Evolutionary conservation across 2,113 vertebrate species (phyloP), one percentile per base, ranked within the genome.

Genomic region (Antennarius striatus): DNA sequence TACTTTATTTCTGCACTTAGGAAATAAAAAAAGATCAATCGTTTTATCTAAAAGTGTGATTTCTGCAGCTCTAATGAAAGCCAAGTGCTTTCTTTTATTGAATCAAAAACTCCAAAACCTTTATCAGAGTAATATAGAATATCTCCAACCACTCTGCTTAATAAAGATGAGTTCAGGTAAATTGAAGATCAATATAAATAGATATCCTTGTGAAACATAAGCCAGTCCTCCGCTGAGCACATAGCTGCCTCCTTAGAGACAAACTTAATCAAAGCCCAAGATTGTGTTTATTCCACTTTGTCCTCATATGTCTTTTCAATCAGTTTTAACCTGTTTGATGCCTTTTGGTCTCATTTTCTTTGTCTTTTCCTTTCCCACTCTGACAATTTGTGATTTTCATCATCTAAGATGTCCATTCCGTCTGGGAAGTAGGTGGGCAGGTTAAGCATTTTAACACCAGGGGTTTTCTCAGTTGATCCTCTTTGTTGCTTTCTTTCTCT

Each of bases 401-500:
- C 61, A 80, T 32, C 61, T 40, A 46, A 66, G 29, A 66, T 43
- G 75, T 68, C 75, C 75, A 58, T 17, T 32, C 10, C 55, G 48
- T 83, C 70, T 86, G 79, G 81, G 79, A 86, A 80, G 64, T 70
- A 64, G 53, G 79, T 80, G 81, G 81, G 79, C 36, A 32, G 54
- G 32, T 12, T n/a, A 40, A 62, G 56, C 17, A 58, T 3, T 69
- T 56, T 39, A 43, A 53, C 45, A 12, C 4, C 32, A 36, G 7
- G 32, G 32, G 32, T 36, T 36, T 59, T 75, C 57, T 51, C 56
- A 59, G 14, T 53, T n/a, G 0, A 45, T 56, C 12, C 3, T 47
- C 28, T 57, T 30, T 49, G 9, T 60, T 10, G 50, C 10, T 28
- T 10, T 54, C 10, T 28, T 40, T 53, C n/a, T 10, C 22, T 22